phyloP scores from a whole-genome alignment of 2,113 vertebrate genomes.

The Salvelinus namaycush region DNA sequence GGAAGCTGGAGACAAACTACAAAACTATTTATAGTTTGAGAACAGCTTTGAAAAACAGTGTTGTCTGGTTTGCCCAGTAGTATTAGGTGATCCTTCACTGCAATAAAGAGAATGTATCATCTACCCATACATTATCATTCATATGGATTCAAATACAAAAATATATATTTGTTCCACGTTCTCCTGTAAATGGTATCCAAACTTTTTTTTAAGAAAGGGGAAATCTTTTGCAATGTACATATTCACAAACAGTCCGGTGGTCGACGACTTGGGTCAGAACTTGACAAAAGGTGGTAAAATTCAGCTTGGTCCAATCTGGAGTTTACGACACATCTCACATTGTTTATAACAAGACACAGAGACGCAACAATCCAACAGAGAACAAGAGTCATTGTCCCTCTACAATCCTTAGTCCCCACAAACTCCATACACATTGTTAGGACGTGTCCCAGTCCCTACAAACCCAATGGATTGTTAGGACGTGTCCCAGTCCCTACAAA shows the following conservation, averaged over 20 bases:
- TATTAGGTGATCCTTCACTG: neutral
- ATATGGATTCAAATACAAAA: slow-evolving; percentile 45
- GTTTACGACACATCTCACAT: too few species aligned
- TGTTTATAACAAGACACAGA: too few species aligned
- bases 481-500: too few species aligned
- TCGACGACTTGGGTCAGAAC: slow-evolving; percentile 9
- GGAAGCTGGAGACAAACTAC: neutral
- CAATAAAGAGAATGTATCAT: neutral
- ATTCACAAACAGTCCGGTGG: slow-evolving; percentile 49
- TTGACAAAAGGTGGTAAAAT: slow-evolving; percentile 23
- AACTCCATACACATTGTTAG: slow-evolving; percentile 40
- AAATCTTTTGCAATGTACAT: slow-evolving; percentile 49
- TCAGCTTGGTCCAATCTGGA: slow-evolving; percentile 27
- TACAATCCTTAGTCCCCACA: neutral
- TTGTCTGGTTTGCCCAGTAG: neutral
- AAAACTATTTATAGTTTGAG: neutral
- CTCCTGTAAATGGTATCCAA: slow-evolving; percentile 45
- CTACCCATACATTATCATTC: neutral
- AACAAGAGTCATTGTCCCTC: neutral
- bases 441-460: too few species aligned
- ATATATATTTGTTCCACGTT: slow-evolving; percentile 41
- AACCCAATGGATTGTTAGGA: too few species aligned
- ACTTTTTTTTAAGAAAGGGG: slow-evolving; percentile 19
- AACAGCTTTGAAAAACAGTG: neutral
- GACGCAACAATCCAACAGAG: too few species aligned